Base-by-base conservation (phyloP, 2,113 vertebrate genomes). In the Hypomesus transpacificus region DNA sequence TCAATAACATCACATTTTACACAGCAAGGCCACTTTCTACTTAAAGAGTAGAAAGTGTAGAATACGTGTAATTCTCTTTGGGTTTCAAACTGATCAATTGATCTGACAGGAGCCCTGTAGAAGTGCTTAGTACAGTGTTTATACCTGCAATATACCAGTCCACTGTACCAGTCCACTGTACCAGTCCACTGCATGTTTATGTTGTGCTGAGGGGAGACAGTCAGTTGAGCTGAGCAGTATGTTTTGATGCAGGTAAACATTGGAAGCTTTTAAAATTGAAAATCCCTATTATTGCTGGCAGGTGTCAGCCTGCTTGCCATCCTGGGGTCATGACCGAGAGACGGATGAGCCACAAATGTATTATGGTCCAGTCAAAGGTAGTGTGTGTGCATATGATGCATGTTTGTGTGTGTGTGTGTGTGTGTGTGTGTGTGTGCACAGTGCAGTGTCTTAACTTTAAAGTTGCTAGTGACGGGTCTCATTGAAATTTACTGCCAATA, bases 11-110 rank as follows among this genome's bases (percentile, higher is more conserved):
- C 61, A 20, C 51, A 69, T 34, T 67, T 68, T 9, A 11, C 39
- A 5, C 11, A 46, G 39, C 7, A 46, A 46, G 39, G 39, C 9
- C 39, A n/a, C n/a, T n/a, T n/a, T n/a, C n/a, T 18, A 22, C 50
- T 16, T 66, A 28, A 26, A 52, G 24, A 66, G 20, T 7, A 53
- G 66, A 71, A 70, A 78, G 54, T 46, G 8, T 46, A 46, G 39
- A 11, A 46, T 13, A 46, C 9, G 24, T 4, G 21, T 71, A 61
- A 82, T 80, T 80, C 61, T 61, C 73, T 84, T 83, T 71, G 76
- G 70, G 52, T 75, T 83, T 80, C 71, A 81, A 86, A 84, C 66
- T 3, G 72, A 76, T 79, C 62, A 76, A 77, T 81, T 85, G 83
- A 74, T 62, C 67, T 26, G 52, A 71, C 66, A 63, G 77, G 69